Percentiles rank a stretch among this genome's conserved stretches.
Evolutionary conservation across 2,113 vertebrate genomes (phyloP).

Genomic region (Otus sunia): DNA sequence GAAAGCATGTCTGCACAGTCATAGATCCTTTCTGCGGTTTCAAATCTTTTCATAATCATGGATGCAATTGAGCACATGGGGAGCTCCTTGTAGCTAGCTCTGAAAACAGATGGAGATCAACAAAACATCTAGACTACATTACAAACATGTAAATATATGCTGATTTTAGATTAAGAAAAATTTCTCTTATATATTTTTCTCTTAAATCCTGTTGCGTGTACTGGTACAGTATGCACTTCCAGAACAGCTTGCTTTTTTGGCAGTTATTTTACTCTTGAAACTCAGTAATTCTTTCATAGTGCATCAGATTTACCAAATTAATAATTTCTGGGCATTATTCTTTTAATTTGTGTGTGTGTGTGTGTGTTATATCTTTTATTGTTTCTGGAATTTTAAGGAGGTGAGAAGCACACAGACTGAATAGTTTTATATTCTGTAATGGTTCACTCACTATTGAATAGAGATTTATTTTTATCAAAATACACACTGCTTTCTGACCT

Average conservation of each 20-base stretch:
- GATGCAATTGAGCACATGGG: not conserved
- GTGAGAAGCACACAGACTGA: not conserved
- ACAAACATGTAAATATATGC: not conserved
- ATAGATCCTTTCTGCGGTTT: not conserved
- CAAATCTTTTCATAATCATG: not conserved
- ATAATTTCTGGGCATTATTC: not conserved
- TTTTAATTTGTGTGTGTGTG: not conserved
- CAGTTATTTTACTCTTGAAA: not conserved
- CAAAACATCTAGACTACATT: not conserved
- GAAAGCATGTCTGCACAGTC: not conserved
- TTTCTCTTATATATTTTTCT: not conserved
- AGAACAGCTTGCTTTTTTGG: not conserved
- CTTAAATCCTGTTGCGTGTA: not conserved
- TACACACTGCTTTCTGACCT: slow-evolving; percentile 6
- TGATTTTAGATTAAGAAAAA: not conserved
- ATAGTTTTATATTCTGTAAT: not conserved
- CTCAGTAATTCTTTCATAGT: not conserved
- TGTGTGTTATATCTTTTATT: not conserved
- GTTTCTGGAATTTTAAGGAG: not conserved
- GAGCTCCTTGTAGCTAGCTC: not conserved
- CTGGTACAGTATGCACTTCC: not conserved
- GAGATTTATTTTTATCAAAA: not conserved
- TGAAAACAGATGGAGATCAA: not conserved
- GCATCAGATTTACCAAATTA: not conserved
- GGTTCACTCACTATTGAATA: not conserved